Base-by-base conservation (phyloP, 2,888 invertebrate species). In the Chironomus tentans region DNA sequence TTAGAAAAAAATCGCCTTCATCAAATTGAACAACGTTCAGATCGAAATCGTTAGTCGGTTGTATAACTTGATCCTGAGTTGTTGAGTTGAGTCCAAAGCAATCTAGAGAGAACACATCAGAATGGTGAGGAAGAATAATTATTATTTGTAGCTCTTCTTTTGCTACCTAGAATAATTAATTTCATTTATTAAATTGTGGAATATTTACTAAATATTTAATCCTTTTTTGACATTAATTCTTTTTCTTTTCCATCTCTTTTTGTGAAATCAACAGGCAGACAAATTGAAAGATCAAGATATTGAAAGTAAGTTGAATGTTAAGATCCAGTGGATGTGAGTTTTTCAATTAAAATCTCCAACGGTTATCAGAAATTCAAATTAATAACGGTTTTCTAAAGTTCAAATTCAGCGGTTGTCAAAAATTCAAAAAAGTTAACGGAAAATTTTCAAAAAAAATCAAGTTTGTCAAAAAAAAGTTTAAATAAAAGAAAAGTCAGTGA, bases 31-130 rank as follows among this genome's bases (percentile, higher is more conserved):
- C 56, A 47, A 28, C 68, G 74, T 74, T 74, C 68, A 74, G 68
- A 74, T 65, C 74, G 74, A 74, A 74, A 74, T 74, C 74, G 74
- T 74, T 74, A 74, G 74, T 74, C 74, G 74, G 68, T 74, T 74
- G 74, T 74, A 74, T 74, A 74, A 74, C 74, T 74, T 74, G 74
- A 68, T 74, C 74, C 74, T 62, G 68, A 74, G 74, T 74, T 61
- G 72, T 65, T 69, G 38, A 38, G 68, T 73, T 62, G 74, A 74
- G 74, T 74, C 74, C 74, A 48, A 74, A 74, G 74, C 74, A 68
- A 74, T 74, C 74, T 74, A 74, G 47, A 74, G 61, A 69, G 46
- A 74, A 62, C 61, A 62, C 62, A 73, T 62, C 73, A 74, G 68
- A 74, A 74, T 74, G 74, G 74, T 74, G 68, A 74, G 74, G n/a